Base-by-base conservation (phyloP, 2,113 vertebrate genomes). In the Indicator maculatus region DNA sequence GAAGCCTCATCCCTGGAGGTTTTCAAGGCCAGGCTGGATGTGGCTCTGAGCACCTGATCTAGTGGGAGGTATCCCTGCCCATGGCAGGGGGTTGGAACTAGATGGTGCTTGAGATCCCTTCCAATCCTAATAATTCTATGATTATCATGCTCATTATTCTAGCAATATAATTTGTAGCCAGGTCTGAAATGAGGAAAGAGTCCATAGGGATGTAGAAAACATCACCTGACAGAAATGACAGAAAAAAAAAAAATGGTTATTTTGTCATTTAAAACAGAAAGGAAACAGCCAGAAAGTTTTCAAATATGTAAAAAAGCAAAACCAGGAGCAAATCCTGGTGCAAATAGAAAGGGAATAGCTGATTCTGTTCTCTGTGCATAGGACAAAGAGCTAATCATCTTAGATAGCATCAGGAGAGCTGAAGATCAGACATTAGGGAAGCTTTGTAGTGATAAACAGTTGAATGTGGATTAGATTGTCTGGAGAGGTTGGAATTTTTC, bases 371-470 rank as follows among this genome's bases (percentile, higher is more conserved):
- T 86, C 86, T 60, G 28, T 81, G 61, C 56, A 67, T 64, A 64
- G 58, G 31, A 72, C n/a, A 66, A 73, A 91, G 69, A 75, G 47
- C 65, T 88, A 77, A 91, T 94, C 63, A 86, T n/a, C 61, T 82
- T 39, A 96, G 86, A 95, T 94, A 91, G 12, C 80, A 96, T 93
- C 92, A 93, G 73, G 24, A 78, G 80, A 84, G 47, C 47, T 86
- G 76, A 92, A 88, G 83, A 88, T 90, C 80, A 95, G 83, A 83
- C 44, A 11, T 53, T 23, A 67, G 45, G 33, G 58, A 78, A 86
- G 83, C 90, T 96, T 95, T 94, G 88, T 90, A 95, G 92, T 93
- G 92, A 56, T 93, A 96, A 95, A 84, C 47, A 90, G 76, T 41
- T 86, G 77, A 90, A 83, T 80, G 88, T 80, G 47, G 75, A 93